Percentiles rank a stretch among this genome's conserved stretches.
phyloP scores from a whole-genome alignment of 2,797 vertebrate genomes.

The Acipenser ruthenus region DNA sequence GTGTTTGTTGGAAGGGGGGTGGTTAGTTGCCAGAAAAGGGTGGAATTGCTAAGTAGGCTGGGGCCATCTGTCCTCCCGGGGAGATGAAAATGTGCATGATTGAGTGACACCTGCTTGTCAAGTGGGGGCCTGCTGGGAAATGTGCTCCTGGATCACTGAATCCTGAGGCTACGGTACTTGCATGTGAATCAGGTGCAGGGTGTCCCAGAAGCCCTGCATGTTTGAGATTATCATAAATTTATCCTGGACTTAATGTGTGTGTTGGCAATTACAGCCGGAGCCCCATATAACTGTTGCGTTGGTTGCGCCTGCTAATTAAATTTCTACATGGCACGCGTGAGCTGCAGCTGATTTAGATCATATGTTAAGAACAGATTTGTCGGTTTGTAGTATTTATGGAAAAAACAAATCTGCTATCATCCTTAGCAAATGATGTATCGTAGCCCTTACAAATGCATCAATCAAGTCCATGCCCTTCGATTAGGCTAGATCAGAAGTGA shows the following conservation, averaged over 20 bases:
- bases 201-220: conserved; percentile 40
- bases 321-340: conserved; percentile 25
- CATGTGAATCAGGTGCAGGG: conserved; percentile 70
- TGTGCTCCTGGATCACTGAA: conserved; percentile 60
- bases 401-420: too few relatives aligned
- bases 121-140: conserved; percentile 62
- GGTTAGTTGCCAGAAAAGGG: conserved; percentile 35
- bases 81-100: conserved; percentile 52
- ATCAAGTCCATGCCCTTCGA: too few relatives aligned
- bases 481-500: too few relatives aligned
- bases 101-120: conserved; percentile 83
- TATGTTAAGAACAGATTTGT: conserved; percentile 25
- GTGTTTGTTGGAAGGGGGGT: conserved; percentile 8
- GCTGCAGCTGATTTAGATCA: conserved; percentile 6
- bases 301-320: conserved; percentile 34
- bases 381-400: background rate
- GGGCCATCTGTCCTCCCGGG: conserved; percentile 65
- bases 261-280: conserved; percentile 7
- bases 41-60: conserved; percentile 60
- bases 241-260: background rate
- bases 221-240: conserved; percentile 9
- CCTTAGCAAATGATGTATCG: too few relatives aligned
- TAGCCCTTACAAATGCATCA: too few relatives aligned
- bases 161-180: conserved; percentile 59
- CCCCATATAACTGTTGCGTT: background rate